These are phyloP conservation scores for Chlorocebus sabaeus DNA, from an alignment of 2,113 vertebrate species.

Conservation along the genomic window DNA sequence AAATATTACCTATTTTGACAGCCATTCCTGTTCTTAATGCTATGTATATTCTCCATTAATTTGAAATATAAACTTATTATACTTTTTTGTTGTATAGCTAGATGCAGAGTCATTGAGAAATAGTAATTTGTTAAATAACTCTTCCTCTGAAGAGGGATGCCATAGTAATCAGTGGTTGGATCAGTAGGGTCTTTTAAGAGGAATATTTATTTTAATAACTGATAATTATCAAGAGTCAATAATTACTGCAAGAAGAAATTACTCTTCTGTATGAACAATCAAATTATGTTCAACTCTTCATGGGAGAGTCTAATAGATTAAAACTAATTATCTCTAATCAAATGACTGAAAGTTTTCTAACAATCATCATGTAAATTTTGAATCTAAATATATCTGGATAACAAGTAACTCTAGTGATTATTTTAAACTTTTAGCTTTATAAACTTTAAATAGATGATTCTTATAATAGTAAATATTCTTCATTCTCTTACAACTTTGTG, in stretches of 20 bases:
- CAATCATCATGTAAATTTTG: slow-evolving; percentile 15
- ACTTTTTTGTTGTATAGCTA: neutral
- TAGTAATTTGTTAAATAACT: slow-evolving; percentile 1
- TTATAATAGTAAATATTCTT: neutral
- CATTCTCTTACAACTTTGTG: neutral
- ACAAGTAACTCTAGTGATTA: neutral
- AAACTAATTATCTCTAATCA: slow-evolving; percentile 57
- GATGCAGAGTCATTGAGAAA: neutral
- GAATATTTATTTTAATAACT: slow-evolving; percentile 47
- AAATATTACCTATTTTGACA: neutral
- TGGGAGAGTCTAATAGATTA: slow-evolving; percentile 11
- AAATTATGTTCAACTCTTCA: slow-evolving; percentile 41
- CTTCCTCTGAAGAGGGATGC: neutral
- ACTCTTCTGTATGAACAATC: slow-evolving; percentile 39
- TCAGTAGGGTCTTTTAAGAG: neutral
- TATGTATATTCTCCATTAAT: neutral
- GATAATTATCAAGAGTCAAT: slow-evolving; percentile 25
- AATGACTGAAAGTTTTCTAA: slow-evolving; percentile 27
- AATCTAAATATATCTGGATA: slow-evolving; percentile 15
- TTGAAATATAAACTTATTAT: neutral
- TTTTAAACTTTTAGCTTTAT: slow-evolving; percentile 29
- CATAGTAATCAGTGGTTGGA: neutral
- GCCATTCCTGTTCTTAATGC: neutral
- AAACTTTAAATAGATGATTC: neutral
- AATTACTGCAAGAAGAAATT: slow-evolving; percentile 17